Percentiles rank a stretch among this genome's conserved stretches.
These are phyloP conservation scores for Phymorhynchus buccinoides DNA, from an alignment of 1,140 invertebrate genomes.

Conservation along the genomic window DNA sequence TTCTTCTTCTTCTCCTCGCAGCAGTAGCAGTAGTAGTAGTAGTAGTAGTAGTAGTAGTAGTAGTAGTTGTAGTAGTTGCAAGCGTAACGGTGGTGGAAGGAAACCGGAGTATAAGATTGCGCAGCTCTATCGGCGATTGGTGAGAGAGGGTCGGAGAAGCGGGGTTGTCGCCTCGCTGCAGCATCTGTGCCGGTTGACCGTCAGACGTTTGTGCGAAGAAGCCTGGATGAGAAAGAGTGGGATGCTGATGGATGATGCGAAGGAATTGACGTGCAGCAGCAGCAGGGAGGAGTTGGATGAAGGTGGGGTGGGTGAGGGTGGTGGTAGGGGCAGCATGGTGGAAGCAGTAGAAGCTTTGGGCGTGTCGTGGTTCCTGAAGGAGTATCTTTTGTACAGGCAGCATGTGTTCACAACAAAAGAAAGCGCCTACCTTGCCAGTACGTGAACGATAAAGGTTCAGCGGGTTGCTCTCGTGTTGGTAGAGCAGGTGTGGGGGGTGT, in stretches of 20 bases:
- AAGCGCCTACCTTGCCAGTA: neutral
- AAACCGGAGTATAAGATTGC: neutral
- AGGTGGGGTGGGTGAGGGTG: neutral
- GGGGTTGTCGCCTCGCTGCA: neutral
- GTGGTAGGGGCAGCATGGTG: neutral
- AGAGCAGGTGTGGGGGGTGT: too few species aligned
- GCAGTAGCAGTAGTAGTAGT: too few species aligned
- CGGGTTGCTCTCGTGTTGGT: too few species aligned
- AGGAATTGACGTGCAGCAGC: neutral
- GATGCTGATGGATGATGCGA: neutral
- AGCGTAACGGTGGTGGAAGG: neutral
- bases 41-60: too few species aligned
- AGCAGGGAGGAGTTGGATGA: neutral
- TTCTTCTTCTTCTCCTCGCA: too few species aligned
- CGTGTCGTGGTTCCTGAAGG: neutral
- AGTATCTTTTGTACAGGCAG: slow-evolving; percentile 7
- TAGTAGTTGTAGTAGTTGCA: neutral
- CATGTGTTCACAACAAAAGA: neutral
- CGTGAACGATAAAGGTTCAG: too few species aligned
- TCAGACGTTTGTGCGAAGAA: neutral
- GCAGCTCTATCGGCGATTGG: neutral
- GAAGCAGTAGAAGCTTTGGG: neutral
- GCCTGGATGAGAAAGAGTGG: neutral
- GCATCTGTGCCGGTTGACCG: neutral
- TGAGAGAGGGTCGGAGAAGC: neutral